Percentiles rank a stretch among this genome's conserved stretches.
Evolutionary conservation across 1,140 invertebrate species (phyloP).

Genomic region (Zaprionus nigranus): DNA sequence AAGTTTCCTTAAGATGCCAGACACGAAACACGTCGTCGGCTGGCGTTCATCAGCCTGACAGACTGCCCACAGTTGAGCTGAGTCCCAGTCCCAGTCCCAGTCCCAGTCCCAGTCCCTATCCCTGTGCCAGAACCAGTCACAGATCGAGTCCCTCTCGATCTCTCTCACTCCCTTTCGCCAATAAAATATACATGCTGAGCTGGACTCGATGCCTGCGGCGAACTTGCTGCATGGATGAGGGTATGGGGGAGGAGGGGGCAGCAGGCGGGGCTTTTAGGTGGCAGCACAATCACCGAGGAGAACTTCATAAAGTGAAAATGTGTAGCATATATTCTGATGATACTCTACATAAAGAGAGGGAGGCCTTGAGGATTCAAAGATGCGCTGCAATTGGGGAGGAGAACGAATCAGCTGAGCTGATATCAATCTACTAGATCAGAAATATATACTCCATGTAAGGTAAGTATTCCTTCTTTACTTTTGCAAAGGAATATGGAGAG

Average conservation of each 20-base stretch:
- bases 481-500: too few relatives aligned
- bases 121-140: slow-evolving; percentile 37
- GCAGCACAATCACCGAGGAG: slow-evolving; percentile 32
- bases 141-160: slow-evolving; percentile 15
- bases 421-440: too few relatives aligned
- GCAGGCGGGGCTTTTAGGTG: neutral
- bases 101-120: slow-evolving; percentile 8
- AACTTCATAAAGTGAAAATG: slow-evolving; percentile 76
- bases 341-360: slow-evolving; percentile 13
- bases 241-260: neutral
- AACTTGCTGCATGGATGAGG: slow-evolving; percentile 1
- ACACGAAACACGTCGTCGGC: slow-evolving; percentile 66
- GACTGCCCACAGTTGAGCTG: slow-evolving; percentile 46
- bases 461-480: too few relatives aligned
- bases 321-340: slow-evolving; percentile 70
- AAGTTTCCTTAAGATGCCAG: slow-evolving; percentile 72
- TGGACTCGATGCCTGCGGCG: slow-evolving; percentile 56
- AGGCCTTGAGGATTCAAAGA: neutral
- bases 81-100: slow-evolving; percentile 16
- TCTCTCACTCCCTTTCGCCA: slow-evolving; percentile 50
- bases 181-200: slow-evolving; percentile 77
- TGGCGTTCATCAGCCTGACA: slow-evolving; percentile 74
- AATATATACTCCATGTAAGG: too few relatives aligned
- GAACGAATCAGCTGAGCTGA: too few relatives aligned
- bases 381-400: neutral